Evolutionary conservation across 2,797 vertebrate species (phyloP).

Genomic region (Knipowitschia caucasica): DNA sequence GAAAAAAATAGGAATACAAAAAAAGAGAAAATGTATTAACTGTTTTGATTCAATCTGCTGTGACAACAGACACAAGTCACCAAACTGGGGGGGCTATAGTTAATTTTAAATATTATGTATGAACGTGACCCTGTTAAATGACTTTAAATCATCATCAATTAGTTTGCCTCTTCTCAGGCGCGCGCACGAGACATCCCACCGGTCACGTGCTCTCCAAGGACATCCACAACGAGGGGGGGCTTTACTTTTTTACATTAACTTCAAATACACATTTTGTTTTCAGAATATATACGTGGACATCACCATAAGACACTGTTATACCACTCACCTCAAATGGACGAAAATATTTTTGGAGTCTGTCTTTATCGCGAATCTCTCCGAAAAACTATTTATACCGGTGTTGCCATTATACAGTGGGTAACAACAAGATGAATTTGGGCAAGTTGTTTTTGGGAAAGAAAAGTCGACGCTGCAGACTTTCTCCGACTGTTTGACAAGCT

Average conservation of each 20-base stretch:
- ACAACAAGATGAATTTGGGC: not conserved
- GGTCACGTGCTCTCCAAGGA: conserved; percentile 15
- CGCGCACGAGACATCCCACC: not conserved
- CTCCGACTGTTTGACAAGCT: not conserved
- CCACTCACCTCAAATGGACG: not conserved
- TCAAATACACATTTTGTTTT: not conserved
- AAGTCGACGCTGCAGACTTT: not conserved
- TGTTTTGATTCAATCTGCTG: no score
- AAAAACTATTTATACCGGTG: not conserved
- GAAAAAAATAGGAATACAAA: no score
- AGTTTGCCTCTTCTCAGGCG: not conserved
- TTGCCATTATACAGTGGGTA: conserved; percentile 9
- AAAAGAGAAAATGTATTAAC: no score
- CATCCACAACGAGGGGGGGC: conserved; percentile 11
- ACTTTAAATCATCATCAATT: not conserved
- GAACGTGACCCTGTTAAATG: no score
- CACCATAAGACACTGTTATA: not conserved
- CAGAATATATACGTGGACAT: not conserved
- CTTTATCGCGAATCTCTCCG: not conserved
- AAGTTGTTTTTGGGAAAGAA: not conserved
- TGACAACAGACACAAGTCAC: no score
- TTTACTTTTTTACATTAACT: conserved; percentile 12
- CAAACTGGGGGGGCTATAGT: no score
- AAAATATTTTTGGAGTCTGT: not conserved
- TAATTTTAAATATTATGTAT: no score